These are phyloP conservation scores for Cephus pygmeus DNA, from an alignment of 2,888 invertebrate genomes.

Conservation along the genomic window DNA sequence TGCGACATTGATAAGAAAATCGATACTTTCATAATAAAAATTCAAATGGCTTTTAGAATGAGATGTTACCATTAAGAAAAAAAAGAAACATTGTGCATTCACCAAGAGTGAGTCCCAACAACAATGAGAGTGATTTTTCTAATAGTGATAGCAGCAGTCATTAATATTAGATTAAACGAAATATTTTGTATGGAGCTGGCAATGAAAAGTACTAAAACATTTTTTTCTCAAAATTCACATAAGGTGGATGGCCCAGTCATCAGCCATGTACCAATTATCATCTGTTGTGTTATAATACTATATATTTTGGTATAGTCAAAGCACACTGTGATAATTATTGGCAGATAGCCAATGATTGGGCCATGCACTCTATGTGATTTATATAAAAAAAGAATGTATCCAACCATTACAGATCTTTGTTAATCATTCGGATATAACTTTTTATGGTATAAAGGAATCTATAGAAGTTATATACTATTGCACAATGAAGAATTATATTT, in stretches of 20 bases:
- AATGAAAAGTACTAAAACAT: background rate
- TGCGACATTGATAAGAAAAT: background rate
- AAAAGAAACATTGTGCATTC: background rate
- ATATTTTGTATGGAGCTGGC: background rate
- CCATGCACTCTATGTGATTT: no score
- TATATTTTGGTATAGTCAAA: no score
- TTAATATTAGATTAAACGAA: background rate
- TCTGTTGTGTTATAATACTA: no score
- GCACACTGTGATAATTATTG: no score
- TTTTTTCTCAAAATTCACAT: background rate
- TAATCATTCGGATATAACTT: background rate
- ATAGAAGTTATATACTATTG: background rate
- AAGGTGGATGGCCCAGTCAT: no score
- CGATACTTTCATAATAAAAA: background rate
- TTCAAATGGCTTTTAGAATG: background rate
- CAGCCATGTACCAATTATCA: no score
- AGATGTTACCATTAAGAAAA: background rate
- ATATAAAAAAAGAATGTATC: no score
- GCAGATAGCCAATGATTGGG: no score
- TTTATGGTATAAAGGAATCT: background rate
- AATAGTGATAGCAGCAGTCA: background rate
- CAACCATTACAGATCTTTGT: no score
- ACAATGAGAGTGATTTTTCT: background rate
- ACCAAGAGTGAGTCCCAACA: background rate
- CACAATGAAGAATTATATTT: background rate